A percentile compares a stretch with the other conserved stretches of the same genome.
Conservation (phyloP, 2,113 vertebrate genomes). For the Protomyctophum bolini region DNA sequence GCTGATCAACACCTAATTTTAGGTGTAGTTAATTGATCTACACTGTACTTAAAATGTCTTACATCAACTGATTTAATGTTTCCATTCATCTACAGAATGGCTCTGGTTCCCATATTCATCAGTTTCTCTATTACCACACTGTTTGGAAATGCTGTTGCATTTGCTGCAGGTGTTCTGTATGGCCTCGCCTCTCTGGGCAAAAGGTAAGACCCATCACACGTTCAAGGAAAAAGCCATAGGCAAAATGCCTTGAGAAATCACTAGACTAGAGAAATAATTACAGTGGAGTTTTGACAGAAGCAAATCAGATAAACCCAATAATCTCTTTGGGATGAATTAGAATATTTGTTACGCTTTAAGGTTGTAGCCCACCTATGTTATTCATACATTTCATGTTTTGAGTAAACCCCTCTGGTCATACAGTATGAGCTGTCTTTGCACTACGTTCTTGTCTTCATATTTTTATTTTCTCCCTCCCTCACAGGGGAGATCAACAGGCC, state of each 20-base stretch:
- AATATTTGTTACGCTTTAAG: not conserved
- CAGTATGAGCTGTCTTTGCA: not conserved
- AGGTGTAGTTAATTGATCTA: too few relatives aligned
- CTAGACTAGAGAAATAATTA: too few relatives aligned
- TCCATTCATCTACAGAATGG: conserved; percentile 78
- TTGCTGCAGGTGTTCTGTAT: conserved; percentile 85
- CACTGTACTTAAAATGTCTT: too few relatives aligned
- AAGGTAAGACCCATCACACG: conserved; percentile 74
- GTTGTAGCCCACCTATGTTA: not conserved
- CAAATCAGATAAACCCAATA: too few relatives aligned
- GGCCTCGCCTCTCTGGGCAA: conserved; percentile 85
- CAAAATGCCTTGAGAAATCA: too few relatives aligned
- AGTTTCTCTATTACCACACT: conserved; percentile 84
- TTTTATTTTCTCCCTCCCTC: conserved; percentile 12
- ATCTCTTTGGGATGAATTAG: not conserved
- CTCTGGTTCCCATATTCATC: conserved; percentile 78
- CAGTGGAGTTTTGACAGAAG: too few relatives aligned
- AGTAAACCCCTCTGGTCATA: not conserved
- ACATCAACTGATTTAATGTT: not conserved
- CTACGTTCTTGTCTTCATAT: not conserved
- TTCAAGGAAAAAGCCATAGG: too few relatives aligned
- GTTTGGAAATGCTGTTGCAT: conserved; percentile 86
- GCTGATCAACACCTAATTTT: too few relatives aligned
- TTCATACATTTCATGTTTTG: not conserved
- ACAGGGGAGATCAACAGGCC: conserved; percentile 81